Conservation (phyloP, 2,113 vertebrate genomes). For the Silurus meridionalis region DNA sequence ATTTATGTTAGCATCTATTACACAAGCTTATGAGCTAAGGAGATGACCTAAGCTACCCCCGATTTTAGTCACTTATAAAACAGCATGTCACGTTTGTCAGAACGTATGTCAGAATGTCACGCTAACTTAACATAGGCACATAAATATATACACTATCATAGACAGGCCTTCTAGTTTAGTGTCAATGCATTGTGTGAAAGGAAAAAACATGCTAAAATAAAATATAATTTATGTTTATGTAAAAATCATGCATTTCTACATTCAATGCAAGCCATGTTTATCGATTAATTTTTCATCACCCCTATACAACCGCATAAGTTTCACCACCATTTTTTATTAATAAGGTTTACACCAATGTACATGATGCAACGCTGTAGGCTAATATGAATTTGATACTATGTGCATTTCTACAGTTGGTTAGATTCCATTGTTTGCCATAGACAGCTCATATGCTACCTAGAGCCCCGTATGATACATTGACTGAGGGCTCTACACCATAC, state of each 20-base stretch:
- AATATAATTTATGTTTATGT: neutral
- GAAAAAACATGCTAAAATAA: neutral
- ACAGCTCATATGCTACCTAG: neutral
- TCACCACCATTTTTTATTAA: neutral
- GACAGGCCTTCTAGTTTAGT: neutral
- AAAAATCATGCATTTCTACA: neutral
- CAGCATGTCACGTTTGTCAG: neutral
- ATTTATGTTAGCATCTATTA: neutral
- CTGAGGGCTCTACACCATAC: neutral
- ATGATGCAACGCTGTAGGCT: neutral
- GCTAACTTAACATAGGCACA: neutral
- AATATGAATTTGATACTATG: neutral
- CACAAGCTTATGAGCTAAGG: neutral
- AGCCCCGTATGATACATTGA: neutral
- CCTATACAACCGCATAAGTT: neutral
- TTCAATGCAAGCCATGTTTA: neutral
- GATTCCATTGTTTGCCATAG: neutral
- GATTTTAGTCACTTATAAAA: neutral
- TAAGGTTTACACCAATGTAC: neutral
- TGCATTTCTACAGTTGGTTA: neutral
- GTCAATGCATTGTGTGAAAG: neutral
- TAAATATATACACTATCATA: neutral
- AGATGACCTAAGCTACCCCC: neutral
- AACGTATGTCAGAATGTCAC: neutral
- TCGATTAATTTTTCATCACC: neutral